phyloP scores from a whole-genome alignment of 2,113 vertebrate species.

The Abramis brama region DNA sequence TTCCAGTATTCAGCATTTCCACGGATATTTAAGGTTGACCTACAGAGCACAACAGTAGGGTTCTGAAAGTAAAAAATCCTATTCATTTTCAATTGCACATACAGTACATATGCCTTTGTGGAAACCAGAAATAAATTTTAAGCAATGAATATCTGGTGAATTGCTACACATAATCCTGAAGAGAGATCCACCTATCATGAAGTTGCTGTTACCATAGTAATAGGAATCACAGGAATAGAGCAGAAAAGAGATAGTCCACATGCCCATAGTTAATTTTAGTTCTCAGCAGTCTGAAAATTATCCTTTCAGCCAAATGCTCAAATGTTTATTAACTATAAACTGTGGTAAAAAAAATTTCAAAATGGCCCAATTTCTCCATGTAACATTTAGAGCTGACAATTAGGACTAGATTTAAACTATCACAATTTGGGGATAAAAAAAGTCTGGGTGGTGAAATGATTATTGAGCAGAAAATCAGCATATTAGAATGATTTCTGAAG shows the following conservation, averaged over 20 bases:
- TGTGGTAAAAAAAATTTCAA: not conserved
- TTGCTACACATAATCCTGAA: not conserved
- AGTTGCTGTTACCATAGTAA: slow-evolving; percentile 26
- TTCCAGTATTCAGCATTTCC: not conserved
- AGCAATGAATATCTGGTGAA: not conserved
- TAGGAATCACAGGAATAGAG: not conserved
- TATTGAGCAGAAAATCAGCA: not conserved
- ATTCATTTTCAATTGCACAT: not conserved
- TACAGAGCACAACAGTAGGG: not conserved
- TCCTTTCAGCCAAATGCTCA: not conserved
- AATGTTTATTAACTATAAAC: not conserved
- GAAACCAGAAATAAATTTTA: not conserved
- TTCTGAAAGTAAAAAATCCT: not conserved
- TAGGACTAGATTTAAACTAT: not conserved
- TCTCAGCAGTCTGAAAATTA: not conserved
- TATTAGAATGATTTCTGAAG: not conserved
- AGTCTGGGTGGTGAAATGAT: no score
- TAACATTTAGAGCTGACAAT: not conserved
- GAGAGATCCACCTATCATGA: slow-evolving; percentile 11
- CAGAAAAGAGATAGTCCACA: slow-evolving; percentile 2
- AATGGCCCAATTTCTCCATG: not conserved
- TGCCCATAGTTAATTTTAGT: slow-evolving; percentile 7
- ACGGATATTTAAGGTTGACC: not conserved
- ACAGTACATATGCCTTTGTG: not conserved
- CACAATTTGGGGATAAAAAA: not conserved